Conservation (phyloP, 1,140 invertebrate genomes). For the Macrostomum lignano region DNA sequence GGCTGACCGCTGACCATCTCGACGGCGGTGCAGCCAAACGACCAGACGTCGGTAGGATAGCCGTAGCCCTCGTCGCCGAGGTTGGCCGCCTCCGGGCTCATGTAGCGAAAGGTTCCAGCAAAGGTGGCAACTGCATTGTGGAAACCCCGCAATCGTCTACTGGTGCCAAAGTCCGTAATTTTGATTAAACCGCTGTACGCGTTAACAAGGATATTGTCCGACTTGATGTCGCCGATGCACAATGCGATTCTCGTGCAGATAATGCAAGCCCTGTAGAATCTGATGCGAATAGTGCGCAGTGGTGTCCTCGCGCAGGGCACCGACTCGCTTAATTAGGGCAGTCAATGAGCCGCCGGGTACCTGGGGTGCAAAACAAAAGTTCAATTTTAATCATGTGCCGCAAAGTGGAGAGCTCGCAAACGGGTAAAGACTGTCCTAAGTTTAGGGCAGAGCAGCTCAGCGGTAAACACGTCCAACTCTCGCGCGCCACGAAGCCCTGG, state of each 20-base stretch:
- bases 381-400: too few species aligned
- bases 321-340: too few species aligned
- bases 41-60: constrained; percentile 87
- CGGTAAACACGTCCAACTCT: too few species aligned
- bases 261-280: constrained; percentile 84
- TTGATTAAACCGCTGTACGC: constrained; percentile 89
- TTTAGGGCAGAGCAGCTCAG: too few species aligned
- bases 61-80: constrained; percentile 86
- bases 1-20: constrained; percentile 98
- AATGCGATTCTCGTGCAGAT: constrained; percentile 92
- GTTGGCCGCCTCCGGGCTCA: constrained; percentile 97
- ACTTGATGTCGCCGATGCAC: constrained; percentile 78
- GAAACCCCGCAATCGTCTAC: constrained; percentile 68
- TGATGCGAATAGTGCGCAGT: constrained; percentile 89
- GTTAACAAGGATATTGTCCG: constrained; percentile 62
- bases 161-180: constrained; percentile 97
- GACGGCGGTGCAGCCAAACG: constrained; percentile 76
- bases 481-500: too few species aligned
- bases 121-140: constrained; percentile 66
- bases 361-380: too few species aligned
- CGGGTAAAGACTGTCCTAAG: too few species aligned
- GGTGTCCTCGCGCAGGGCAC: constrained; percentile 50
- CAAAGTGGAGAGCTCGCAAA: too few species aligned
- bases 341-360: too few species aligned
- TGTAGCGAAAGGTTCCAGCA: constrained; percentile 70